Conservation (phyloP, 2,797 vertebrate species). For the Sparidentex hasta region DNA sequence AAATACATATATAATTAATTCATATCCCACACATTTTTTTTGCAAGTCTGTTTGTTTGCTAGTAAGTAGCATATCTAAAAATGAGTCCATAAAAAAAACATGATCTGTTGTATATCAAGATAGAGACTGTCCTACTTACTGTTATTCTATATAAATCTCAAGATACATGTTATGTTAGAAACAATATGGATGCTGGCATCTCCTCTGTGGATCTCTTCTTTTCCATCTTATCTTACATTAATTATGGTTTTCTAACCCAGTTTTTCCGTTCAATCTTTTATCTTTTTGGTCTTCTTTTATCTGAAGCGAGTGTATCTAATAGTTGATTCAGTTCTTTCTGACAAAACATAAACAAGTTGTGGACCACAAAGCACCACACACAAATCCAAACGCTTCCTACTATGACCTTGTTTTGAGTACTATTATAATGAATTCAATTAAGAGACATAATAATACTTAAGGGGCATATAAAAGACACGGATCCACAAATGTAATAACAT, state of each 20-base stretch:
- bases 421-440: constrained; percentile 16
- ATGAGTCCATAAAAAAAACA: not conserved
- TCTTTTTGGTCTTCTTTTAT: too few relatives aligned
- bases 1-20: not conserved
- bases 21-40: not conserved
- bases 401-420: constrained; percentile 7
- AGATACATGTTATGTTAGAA: not conserved
- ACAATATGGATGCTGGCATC: not conserved
- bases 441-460: not conserved
- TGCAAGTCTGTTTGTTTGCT: not conserved
- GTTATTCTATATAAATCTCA: not conserved
- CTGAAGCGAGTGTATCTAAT: too few relatives aligned
- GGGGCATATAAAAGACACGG: not conserved
- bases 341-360: constrained; percentile 10
- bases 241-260: too few relatives aligned
- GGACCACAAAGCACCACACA: not conserved
- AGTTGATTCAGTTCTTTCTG: not conserved
- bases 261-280: too few relatives aligned
- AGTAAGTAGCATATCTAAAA: not conserved
- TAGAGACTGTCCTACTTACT: too few relatives aligned
- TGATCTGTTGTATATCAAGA: not conserved
- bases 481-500: not conserved
- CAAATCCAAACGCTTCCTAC: not conserved
- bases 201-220: not conserved
- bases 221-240: too few relatives aligned